A percentile compares a stretch with the other conserved stretches of the same genome.
Evolutionary conservation across 2,797 vertebrate genomes (phyloP).

Genomic region (Chrosomus eos): DNA sequence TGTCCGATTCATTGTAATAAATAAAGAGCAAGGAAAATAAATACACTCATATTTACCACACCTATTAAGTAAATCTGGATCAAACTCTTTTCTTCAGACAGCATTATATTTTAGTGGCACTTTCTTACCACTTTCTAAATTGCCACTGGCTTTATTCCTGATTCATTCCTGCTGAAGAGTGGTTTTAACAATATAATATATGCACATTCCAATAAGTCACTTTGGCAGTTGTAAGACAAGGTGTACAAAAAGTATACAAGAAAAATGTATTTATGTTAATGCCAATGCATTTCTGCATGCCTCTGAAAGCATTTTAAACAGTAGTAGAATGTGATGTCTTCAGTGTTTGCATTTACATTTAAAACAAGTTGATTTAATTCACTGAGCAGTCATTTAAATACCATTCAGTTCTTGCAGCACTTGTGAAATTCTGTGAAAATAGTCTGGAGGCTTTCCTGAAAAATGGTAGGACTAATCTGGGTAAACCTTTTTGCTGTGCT

Average conservation of each 20-base stretch:
- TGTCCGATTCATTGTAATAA: neutral
- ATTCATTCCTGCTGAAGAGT: slow-evolving; percentile 27
- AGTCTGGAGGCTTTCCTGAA: slow-evolving; percentile 23
- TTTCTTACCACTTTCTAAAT: slow-evolving; percentile 19
- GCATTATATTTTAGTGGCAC: neutral
- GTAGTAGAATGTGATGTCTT: neutral
- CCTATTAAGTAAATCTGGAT: neutral
- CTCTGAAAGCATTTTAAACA: slow-evolving; percentile 11
- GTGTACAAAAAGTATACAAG: slow-evolving; percentile 2
- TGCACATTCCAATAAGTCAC: slow-evolving; percentile 29
- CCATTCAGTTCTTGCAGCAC: neutral
- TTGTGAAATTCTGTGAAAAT: slow-evolving; percentile 12
- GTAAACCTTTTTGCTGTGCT: neutral
- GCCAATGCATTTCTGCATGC: slow-evolving; percentile 2
- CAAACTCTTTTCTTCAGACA: neutral
- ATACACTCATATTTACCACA: neutral
- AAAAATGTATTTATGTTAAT: slow-evolving; percentile 37
- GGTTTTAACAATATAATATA: slow-evolving; percentile 20
- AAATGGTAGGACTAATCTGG: slow-evolving; percentile 8
- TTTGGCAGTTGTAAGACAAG: neutral
- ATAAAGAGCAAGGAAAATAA: neutral
- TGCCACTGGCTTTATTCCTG: slow-evolving; percentile 23
- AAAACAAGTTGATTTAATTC: slow-evolving; percentile 25
- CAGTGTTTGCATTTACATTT: slow-evolving; percentile 22
- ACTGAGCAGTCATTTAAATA: slow-evolving; percentile 24